Evolutionary conservation across 2,888 invertebrate genomes (phyloP).

Genomic region (Petrolisthes cinctipes): DNA sequence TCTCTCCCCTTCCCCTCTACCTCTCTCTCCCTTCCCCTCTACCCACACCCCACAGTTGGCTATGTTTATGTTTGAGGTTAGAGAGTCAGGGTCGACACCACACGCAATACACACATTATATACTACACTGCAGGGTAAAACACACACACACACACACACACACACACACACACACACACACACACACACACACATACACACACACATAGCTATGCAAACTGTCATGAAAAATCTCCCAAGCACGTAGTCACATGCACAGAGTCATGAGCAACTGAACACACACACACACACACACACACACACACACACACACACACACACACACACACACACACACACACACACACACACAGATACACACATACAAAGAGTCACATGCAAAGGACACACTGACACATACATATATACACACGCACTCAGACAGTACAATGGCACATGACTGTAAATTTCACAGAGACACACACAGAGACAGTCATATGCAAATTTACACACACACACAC

Average conservation of each 20-base stretch:
- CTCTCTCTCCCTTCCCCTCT: not conserved
- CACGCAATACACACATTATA: no score
- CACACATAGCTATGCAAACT: not conserved
- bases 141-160: no score
- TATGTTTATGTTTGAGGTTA: not conserved
- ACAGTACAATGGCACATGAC: no score
- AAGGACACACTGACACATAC: no score
- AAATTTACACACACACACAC: no score
- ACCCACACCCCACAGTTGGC: not conserved
- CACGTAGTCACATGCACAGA: not conserved
- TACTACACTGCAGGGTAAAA: no score
- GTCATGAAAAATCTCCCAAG: not conserved
- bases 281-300: not conserved
- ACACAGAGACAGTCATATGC: no score
- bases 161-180: no score
- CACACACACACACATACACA: no score
- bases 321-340: not conserved
- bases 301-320: constrained; percentile 3
- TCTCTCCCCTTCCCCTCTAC: not conserved
- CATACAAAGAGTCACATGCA: not conserved
- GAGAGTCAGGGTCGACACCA: no score
- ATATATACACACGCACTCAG: no score
- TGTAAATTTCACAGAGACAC: no score
- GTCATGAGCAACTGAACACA: not conserved
- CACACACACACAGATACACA: not conserved